A percentile compares a stretch with the other conserved stretches of the same genome.
These are phyloP conservation scores for Polypedilum pembai DNA, from an alignment of 1,140 invertebrate genomes.

Conservation along the genomic window DNA sequence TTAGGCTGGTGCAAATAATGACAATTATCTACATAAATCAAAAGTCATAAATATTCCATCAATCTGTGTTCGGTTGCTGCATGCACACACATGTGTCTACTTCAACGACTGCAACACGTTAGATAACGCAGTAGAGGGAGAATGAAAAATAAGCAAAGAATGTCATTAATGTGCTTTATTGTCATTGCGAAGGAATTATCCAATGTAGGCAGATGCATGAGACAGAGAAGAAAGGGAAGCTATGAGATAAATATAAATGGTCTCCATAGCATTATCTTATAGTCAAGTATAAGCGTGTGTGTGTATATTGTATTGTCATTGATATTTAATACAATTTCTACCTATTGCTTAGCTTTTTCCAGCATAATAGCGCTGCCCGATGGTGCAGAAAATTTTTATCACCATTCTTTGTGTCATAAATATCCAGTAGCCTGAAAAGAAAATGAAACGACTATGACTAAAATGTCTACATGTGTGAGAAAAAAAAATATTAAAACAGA, in stretches of 20 bases:
- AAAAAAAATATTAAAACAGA: background rate
- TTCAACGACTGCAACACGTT: background rate
- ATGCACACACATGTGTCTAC: background rate
- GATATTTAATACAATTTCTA: conserved; percentile 13
- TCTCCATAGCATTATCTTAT: background rate
- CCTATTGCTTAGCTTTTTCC: background rate
- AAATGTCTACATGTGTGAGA: background rate
- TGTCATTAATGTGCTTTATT: conserved; percentile 18
- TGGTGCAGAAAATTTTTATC: conserved; percentile 27
- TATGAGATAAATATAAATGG: background rate
- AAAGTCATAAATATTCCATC: conserved; percentile 13
- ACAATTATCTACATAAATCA: too few relatives aligned
- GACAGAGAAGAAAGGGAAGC: background rate
- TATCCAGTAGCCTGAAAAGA: background rate
- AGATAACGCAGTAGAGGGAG: background rate
- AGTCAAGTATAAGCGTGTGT: background rate
- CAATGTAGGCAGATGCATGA: conserved; percentile 2
- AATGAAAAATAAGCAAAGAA: background rate
- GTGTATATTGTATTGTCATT: background rate
- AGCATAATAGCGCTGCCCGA: background rate
- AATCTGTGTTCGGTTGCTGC: background rate
- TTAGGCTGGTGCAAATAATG: too few relatives aligned
- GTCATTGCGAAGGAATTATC: conserved; percentile 11
- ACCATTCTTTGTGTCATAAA: conserved; percentile 19
- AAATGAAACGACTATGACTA: background rate